These are phyloP conservation scores for Melipona quadrifasciata DNA, from an alignment of 1,140 invertebrate species.

Conservation along the genomic window DNA sequence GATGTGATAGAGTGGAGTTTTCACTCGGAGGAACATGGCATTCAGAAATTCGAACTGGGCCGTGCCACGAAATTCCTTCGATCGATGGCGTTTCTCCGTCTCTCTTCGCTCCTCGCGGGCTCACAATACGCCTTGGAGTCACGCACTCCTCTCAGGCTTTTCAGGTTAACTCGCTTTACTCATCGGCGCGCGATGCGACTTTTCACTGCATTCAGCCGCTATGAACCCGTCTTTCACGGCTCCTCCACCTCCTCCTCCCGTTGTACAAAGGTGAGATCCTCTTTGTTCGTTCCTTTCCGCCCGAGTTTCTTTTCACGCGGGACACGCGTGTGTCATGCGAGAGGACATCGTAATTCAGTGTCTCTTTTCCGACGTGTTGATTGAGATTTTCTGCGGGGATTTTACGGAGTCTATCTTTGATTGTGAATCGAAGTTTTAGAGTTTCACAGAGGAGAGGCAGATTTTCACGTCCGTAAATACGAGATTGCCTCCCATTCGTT, in stretches of 20 bases:
- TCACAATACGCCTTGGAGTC: slow-evolving; percentile 21
- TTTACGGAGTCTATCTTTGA: too few species aligned
- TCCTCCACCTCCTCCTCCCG: neutral
- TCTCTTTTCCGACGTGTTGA: neutral
- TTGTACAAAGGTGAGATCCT: slow-evolving; percentile 27
- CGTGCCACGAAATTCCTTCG: slow-evolving; percentile 33
- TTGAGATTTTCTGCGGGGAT: neutral
- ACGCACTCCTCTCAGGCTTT: slow-evolving; percentile 39
- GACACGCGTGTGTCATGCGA: neutral
- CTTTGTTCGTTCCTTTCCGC: slow-evolving; percentile 12
- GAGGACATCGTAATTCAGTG: slow-evolving; percentile 30
- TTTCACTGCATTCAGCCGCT: slow-evolving; percentile 55
- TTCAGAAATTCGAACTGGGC: slow-evolving; percentile 45
- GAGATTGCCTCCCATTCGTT: too few species aligned
- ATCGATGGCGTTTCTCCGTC: slow-evolving; percentile 1
- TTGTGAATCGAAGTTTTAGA: too few species aligned
- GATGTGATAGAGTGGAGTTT: slow-evolving; percentile 22
- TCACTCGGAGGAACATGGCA: slow-evolving; percentile 7
- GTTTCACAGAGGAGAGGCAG: too few species aligned
- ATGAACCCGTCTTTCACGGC: slow-evolving; percentile 39
- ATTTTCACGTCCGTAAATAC: too few species aligned
- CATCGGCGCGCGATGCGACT: slow-evolving; percentile 43
- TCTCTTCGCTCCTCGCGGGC: neutral
- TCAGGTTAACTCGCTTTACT: slow-evolving; percentile 53
- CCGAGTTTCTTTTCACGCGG: neutral